Conservation (phyloP, 2,888 invertebrate species). For the Rhagium mordax region DNA sequence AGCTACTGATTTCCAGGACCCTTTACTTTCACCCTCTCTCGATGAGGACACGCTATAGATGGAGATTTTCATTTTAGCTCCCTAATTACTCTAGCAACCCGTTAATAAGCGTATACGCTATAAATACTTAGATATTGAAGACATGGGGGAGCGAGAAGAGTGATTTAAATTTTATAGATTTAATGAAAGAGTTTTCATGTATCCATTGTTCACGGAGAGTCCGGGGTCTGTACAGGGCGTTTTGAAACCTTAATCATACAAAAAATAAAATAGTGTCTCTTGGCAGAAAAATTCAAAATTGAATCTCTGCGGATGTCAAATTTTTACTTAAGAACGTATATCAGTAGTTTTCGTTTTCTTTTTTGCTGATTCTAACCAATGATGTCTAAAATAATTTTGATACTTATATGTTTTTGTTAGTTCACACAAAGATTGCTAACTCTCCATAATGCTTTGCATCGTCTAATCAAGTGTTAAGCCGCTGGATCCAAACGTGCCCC, state of each 20-base stretch:
- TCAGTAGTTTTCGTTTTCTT: too few relatives aligned
- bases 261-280: too few relatives aligned
- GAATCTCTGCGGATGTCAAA: too few relatives aligned
- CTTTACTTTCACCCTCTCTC: constrained; percentile 37
- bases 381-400: too few relatives aligned
- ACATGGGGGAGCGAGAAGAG: constrained; percentile 30
- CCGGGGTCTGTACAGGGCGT: too few relatives aligned
- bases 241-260: too few relatives aligned
- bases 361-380: too few relatives aligned
- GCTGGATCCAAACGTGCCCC: constrained; percentile 10
- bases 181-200: neutral
- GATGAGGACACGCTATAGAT: constrained; percentile 31
- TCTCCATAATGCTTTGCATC: constrained; percentile 4
- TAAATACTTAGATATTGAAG: constrained; percentile 48
- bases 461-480: constrained; percentile 41
- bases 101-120: constrained; percentile 43
- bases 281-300: too few relatives aligned
- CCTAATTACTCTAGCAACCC: constrained; percentile 47
- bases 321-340: too few relatives aligned
- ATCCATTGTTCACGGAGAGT: neutral
- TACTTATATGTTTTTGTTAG: too few relatives aligned
- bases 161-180: constrained; percentile 31
- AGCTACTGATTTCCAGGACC: constrained; percentile 45
- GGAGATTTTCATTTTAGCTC: constrained; percentile 47
- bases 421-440: neutral